Base-by-base conservation (phyloP, 2,113 vertebrate genomes). In the Chrysemys picta region DNA sequence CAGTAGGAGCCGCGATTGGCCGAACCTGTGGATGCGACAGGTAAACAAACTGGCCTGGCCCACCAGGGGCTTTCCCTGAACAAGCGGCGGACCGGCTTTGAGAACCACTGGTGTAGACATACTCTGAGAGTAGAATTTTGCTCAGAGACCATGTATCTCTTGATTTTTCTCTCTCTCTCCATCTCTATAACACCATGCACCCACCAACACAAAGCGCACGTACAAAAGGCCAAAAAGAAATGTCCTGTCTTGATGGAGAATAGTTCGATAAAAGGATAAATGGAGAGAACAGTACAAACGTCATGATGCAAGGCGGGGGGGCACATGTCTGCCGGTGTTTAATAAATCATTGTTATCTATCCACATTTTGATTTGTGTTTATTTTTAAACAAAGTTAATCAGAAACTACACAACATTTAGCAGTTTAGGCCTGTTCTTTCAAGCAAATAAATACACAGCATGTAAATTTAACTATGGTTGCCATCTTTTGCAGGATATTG, bases 401-500 rank as follows among this genome's bases (percentile, higher is more conserved):
- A 69, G 35, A 69, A 38, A 86, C 49, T n/a, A 72, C 1, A 2
- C 29, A 47, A 84, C 2, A 49, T 82, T 8, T 82, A 22, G 8
- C 62, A 65, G 2, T 31, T 3, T 38, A 31, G 1, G 62, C 10
- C 8, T 85, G 6, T 35, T 79, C 1, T 25, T 78, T 85, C 49
- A 84, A 69, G 10, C 5, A 78, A 72, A 2, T 79, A 42, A 24
- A 9, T 31, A 6, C 10, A n/a, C n/a, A 29, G 92, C 9, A 47
- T 54, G 19, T 72, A 2, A 65, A 84, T 89, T 95, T 75, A 80
- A 88, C 29, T 7, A 1, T 25, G 45, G 29, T 22, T 27, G 1
- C 14, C 9, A 0, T 96, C 22, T 97, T 96, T 96, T 96, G 53
- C 94, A 98, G 98, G 93, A 94, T 81, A 24, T 94, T 53, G 72